Percentiles rank a stretch among this genome's conserved stretches.
Evolutionary conservation across 2,113 vertebrate species (phyloP).

Genomic region (Brienomyrus longianalis): DNA sequence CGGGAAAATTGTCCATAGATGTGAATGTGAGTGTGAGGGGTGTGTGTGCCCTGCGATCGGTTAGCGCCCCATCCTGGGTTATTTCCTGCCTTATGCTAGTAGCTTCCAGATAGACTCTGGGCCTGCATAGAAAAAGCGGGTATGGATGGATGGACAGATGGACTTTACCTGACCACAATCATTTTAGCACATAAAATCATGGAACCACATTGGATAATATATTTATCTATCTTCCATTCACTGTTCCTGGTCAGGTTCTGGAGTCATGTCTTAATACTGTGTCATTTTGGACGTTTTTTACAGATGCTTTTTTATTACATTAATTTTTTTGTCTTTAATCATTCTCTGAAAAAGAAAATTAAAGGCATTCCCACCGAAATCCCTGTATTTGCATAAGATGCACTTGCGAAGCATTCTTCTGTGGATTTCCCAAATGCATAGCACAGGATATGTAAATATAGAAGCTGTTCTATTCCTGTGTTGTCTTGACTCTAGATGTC

Average conservation of each 20-base stretch:
- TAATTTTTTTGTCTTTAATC: neutral
- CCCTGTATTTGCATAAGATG: neutral
- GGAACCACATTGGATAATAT: neutral
- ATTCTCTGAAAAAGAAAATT: neutral
- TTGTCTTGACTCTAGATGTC: slow-evolving; percentile 45
- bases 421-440: slow-evolving; percentile 28
- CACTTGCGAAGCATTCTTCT: neutral
- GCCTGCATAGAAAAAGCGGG: neutral
- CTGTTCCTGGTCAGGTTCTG: neutral
- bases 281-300: neutral
- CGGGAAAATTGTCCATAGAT: neutral
- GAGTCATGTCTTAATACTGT: neutral
- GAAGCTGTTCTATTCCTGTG: slow-evolving; percentile 39
- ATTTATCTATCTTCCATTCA: neutral
- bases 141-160: no score
- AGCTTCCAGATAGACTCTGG: neutral
- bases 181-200: neutral
- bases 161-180: neutral
- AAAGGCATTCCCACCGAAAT: slow-evolving; percentile 1
- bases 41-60: neutral
- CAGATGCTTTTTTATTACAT: neutral
- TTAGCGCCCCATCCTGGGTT: neutral
- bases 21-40: neutral
- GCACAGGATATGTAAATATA: slow-evolving; percentile 31
- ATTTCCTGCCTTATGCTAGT: neutral